A percentile compares a stretch with the other conserved stretches of the same genome.
phyloP scores from a whole-genome alignment of 1,140 invertebrate genomes.

The Thaumetopoea pityocampa region DNA sequence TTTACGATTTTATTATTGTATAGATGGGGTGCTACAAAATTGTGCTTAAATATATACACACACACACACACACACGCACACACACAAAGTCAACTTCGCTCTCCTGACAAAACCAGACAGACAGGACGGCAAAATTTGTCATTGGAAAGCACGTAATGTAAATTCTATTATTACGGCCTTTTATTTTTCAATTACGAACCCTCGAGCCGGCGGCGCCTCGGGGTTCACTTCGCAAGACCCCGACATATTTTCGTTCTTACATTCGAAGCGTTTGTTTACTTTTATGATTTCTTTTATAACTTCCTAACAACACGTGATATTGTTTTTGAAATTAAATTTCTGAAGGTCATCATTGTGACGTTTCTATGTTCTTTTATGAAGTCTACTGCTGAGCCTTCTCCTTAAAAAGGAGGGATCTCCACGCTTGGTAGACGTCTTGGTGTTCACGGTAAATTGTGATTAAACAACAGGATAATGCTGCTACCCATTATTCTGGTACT shows the following conservation, averaged over 20 bases:
- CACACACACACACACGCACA: constrained; percentile 8
- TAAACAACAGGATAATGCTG: too few relatives aligned
- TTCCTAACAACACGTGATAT: neutral
- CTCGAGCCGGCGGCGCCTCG: constrained; percentile 51
- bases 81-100: constrained; percentile 37
- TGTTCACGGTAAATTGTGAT: too few relatives aligned
- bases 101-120: constrained; percentile 65
- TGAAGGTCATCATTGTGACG: too few relatives aligned
- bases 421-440: too few relatives aligned
- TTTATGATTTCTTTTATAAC: neutral
- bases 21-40: constrained; percentile 19
- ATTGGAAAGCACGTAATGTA: constrained; percentile 71
- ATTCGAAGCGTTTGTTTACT: constrained; percentile 5
- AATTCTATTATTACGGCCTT: constrained; percentile 75
- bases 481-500: too few relatives aligned
- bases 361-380: too few relatives aligned
- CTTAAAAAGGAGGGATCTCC: too few relatives aligned
- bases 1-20: too few relatives aligned
- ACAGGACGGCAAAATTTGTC: constrained; percentile 67
- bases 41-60: constrained; percentile 4
- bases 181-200: constrained; percentile 74
- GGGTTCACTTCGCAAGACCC: constrained; percentile 56
- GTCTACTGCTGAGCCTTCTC: too few relatives aligned
- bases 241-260: constrained; percentile 36
- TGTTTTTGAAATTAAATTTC: neutral